Evolutionary conservation across 2,797 vertebrate species (phyloP).

Genomic region (Siniperca obscura): DNA sequence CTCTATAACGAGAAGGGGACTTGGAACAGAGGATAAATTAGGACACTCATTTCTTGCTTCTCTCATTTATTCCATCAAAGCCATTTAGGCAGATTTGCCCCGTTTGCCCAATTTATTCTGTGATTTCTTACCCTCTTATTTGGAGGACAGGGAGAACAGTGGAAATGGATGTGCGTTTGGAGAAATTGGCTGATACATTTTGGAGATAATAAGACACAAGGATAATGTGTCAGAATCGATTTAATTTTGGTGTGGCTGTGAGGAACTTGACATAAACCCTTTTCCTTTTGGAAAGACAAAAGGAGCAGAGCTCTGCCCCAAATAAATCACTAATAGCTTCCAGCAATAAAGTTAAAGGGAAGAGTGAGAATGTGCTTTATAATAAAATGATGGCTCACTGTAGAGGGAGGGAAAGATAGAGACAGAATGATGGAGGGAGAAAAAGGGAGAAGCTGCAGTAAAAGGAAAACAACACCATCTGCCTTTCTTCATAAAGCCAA

Average conservation of each 20-base stretch:
- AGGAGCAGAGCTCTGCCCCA: constrained; percentile 38
- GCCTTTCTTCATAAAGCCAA: constrained; percentile 25
- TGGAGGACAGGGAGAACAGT: constrained; percentile 26
- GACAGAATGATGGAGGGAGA: constrained; percentile 6
- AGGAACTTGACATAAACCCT: constrained; percentile 40
- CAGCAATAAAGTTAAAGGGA: constrained; percentile 45
- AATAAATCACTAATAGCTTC: constrained; percentile 64
- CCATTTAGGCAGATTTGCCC: constrained; percentile 70
- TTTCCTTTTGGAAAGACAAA: constrained; percentile 36
- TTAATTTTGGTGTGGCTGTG: constrained; percentile 39
- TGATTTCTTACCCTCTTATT: constrained; percentile 64
- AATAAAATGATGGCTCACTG: constrained; percentile 43
- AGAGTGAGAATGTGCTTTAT: constrained; percentile 43
- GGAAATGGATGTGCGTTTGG: constrained; percentile 39
- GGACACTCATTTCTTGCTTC: constrained; percentile 64
- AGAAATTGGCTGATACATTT: constrained; percentile 57
- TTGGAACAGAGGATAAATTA: constrained; percentile 74
- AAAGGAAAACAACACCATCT: constrained; percentile 51
- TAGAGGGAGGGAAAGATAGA: constrained; percentile 20
- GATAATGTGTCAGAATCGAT: constrained; percentile 58
- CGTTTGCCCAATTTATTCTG: constrained; percentile 70
- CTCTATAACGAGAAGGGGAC: constrained; percentile 68
- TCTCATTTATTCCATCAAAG: constrained; percentile 76
- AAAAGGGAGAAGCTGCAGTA: constrained; percentile 19
- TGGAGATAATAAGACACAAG: constrained; percentile 57